Evolutionary conservation across 1,140 invertebrate genomes (phyloP).

Genomic region (Drosophila kurseongensis): DNA sequence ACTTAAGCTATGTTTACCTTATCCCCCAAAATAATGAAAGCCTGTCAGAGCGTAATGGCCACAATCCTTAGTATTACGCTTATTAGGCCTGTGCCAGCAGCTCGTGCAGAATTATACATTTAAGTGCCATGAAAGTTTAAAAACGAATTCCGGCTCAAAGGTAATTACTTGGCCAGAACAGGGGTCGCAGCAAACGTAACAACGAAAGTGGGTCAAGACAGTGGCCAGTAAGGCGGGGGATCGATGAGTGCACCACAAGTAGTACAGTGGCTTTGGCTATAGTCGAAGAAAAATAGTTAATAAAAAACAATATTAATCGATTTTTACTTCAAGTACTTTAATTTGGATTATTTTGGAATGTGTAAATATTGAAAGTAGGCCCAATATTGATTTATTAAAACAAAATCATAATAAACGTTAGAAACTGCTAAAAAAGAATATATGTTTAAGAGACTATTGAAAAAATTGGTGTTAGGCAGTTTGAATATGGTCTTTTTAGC

Average conservation of each 20-base stretch:
- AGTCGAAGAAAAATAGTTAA: not conserved
- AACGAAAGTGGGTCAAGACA: constrained; percentile 65
- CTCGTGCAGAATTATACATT: constrained; percentile 27
- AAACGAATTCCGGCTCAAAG: constrained; percentile 22
- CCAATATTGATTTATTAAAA: too few relatives aligned
- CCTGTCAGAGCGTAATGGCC: constrained; percentile 9
- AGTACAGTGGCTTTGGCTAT: constrained; percentile 44
- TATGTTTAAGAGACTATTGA: too few relatives aligned
- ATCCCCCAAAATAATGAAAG: not conserved
- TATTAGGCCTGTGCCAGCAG: not conserved
- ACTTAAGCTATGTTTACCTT: constrained; percentile 24
- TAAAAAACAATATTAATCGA: too few relatives aligned
- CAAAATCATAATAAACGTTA: too few relatives aligned
- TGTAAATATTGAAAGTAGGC: too few relatives aligned
- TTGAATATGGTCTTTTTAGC: too few relatives aligned
- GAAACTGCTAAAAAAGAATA: too few relatives aligned
- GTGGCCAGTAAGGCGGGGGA: constrained; percentile 37
- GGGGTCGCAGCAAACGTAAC: constrained; percentile 18
- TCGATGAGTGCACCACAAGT: constrained; percentile 56
- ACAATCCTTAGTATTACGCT: constrained; percentile 16
- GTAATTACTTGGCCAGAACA: constrained; percentile 44
- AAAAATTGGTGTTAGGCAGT: too few relatives aligned
- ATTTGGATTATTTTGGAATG: too few relatives aligned
- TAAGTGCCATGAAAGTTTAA: constrained; percentile 31
- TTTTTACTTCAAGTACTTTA: too few relatives aligned